phyloP scores from a whole-genome alignment of 30 jellyfish, hydroid and myxozoan genomes.

The Turritopsis rubra region DNA sequence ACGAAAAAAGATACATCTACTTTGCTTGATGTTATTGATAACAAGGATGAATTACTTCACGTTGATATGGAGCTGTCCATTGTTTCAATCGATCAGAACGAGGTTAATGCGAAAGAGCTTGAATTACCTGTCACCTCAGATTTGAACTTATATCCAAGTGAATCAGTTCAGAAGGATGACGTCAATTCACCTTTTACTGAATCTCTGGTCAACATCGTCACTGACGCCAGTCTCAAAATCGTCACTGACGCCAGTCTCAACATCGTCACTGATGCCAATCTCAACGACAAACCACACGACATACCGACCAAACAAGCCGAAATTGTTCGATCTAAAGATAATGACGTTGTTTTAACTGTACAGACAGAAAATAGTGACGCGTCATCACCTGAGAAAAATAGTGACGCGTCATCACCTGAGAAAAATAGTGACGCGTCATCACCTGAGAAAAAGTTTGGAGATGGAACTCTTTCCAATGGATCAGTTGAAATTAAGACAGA shows the following conservation, averaged over 20 bases:
- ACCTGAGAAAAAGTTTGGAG: too few relatives aligned
- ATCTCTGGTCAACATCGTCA: conserved; percentile 5
- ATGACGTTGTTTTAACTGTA: not conserved
- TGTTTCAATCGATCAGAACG: not conserved
- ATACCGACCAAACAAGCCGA: too few relatives aligned
- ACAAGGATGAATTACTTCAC: not conserved
- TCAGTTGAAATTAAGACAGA: not conserved
- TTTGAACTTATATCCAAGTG: not conserved
- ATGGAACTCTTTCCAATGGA: too few relatives aligned
- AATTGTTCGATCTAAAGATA: too few relatives aligned
- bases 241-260: too few relatives aligned
- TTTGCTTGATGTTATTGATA: not conserved
- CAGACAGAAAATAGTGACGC: not conserved
- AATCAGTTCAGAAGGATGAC: not conserved
- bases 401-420: too few relatives aligned
- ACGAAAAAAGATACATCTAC: not conserved
- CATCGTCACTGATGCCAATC: too few relatives aligned
- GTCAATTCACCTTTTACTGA: conserved; percentile 5
- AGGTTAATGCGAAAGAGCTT: not conserved
- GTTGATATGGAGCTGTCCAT: not conserved
- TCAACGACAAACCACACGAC: too few relatives aligned
- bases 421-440: too few relatives aligned
- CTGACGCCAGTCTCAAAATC: too few relatives aligned
- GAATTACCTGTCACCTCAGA: not conserved
- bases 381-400: too few relatives aligned